Base-by-base conservation (phyloP, 2,113 vertebrate species). In the Macquaria australasica region DNA sequence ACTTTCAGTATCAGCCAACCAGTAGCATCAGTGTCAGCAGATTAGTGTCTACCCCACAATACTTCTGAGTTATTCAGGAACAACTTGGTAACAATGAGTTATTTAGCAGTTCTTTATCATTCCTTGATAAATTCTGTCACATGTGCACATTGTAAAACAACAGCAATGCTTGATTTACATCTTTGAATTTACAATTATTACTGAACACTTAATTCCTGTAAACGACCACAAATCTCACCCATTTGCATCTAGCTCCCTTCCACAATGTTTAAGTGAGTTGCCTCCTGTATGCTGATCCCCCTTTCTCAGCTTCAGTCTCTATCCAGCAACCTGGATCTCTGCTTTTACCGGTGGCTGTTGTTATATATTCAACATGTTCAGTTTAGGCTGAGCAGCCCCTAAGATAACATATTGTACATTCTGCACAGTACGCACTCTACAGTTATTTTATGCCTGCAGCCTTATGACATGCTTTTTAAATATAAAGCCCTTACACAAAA, bases 351-450 rank as follows among this genome's bases (percentile, higher is more conserved):
- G 10, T 39, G 62, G 34, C 2, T 5, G 2, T 64, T 39, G 14
- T 62, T 50, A 23, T 15, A 62, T 20, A 48, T 75, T 85, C 79
- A 87, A 82, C 71, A 80, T 89, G 79, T 76, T 59, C 43, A 63
- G 48, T 53, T 81, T 78, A 45, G 69, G 58, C 21, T 25, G n/a
- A 58, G 62, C 62, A 58, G 68, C 64, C 63, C 48, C 59, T 56
- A 20, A 55, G 28, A 79, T 41, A 63, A 23, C 31, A 70, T 73
- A 48, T 18, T 72, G 23, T 59, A 53, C 50, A 23, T 20, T 50
- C 43, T 82, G 69, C 5, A 21, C 50, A 39, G 15, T 56, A 53
- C 67, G 41, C 16, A 51, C 34, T 80, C 56, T 31, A 14, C 51
- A 60, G 14, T 56, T 77, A n/a, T 43, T 78, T 8, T 20, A 48